phyloP scores from a whole-genome alignment of 2,797 vertebrate genomes.

The Furcifer pardalis region DNA sequence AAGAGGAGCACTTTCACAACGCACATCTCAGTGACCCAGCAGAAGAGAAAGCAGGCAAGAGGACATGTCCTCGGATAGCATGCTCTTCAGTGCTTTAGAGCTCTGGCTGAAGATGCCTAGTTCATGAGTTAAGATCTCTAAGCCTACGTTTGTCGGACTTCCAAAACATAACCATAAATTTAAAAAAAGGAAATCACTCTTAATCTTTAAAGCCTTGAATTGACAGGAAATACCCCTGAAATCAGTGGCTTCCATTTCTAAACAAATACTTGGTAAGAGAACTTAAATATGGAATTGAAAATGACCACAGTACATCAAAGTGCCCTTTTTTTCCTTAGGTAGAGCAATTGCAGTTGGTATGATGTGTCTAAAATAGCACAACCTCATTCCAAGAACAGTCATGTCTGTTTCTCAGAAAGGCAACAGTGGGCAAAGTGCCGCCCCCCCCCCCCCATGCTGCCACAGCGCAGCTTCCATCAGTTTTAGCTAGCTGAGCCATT shows the following conservation, averaged over 20 bases:
- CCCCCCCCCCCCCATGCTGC: too few species aligned
- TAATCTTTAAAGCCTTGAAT: not conserved
- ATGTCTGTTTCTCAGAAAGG: not conserved
- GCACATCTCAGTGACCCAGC: not conserved
- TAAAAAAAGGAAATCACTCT: not conserved
- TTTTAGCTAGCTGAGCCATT: too few species aligned
- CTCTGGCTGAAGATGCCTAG: not conserved
- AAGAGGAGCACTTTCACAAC: too few species aligned
- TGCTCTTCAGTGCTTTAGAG: not conserved
- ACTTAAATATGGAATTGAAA: not conserved
- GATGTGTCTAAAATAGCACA: conserved; percentile 12
- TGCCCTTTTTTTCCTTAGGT: not conserved
- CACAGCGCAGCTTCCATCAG: too few species aligned
- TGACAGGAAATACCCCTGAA: not conserved
- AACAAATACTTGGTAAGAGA: not conserved
- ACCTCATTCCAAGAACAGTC: not conserved
- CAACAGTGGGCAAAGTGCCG: too few species aligned
- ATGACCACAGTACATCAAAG: not conserved
- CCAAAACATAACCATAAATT: conserved; percentile 15
- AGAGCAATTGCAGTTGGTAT: fast-evolving
- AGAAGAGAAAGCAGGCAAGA: not conserved
- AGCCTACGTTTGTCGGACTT: fast-evolving
- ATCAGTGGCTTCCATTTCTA: not conserved
- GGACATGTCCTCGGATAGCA: not conserved
- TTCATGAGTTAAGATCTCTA: not conserved